phyloP scores from a whole-genome alignment of 2,888 invertebrate species.

The Melangyna quadrimaculata region DNA sequence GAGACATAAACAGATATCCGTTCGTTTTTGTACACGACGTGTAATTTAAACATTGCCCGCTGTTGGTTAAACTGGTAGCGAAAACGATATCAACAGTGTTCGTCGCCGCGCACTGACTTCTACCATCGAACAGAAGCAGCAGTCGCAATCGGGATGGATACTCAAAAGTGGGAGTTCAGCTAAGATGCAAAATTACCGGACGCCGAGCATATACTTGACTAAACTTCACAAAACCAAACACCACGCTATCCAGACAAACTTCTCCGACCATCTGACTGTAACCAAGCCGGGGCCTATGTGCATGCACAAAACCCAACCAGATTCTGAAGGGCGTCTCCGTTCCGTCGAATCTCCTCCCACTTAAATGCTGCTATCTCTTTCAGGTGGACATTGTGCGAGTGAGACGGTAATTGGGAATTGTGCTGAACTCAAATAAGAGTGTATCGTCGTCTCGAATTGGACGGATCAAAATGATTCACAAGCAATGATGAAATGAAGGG shows the following conservation, averaged over 20 bases:
- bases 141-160: slow-evolving; percentile 26
- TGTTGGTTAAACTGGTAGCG: slow-evolving; percentile 64
- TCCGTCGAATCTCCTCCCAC: slow-evolving; percentile 50
- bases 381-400: neutral
- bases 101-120: slow-evolving; percentile 64
- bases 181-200: slow-evolving; percentile 48
- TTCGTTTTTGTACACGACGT: slow-evolving; percentile 50
- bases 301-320: slow-evolving; percentile 66
- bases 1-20: slow-evolving; percentile 69
- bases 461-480: slow-evolving; percentile 57
- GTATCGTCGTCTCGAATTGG: slow-evolving; percentile 53
- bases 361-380: slow-evolving; percentile 35
- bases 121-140: slow-evolving; percentile 21
- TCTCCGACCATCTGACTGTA: slow-evolving; percentile 60
- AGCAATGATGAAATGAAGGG: slow-evolving; percentile 59
- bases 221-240: slow-evolving; percentile 21
- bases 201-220: slow-evolving; percentile 41
- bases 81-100: slow-evolving; percentile 67
- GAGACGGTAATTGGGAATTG: slow-evolving; percentile 10
- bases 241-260: slow-evolving; percentile 56
- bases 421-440: slow-evolving; percentile 20
- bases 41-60: slow-evolving; percentile 67
- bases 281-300: slow-evolving; percentile 41
- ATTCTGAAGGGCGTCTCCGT: slow-evolving; percentile 59
- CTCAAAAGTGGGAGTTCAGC: slow-evolving; percentile 62